A percentile compares a stretch with the other conserved stretches of the same genome.
Conservation (phyloP, 2,888 invertebrate species). For the Drosophila multiciliata region DNA sequence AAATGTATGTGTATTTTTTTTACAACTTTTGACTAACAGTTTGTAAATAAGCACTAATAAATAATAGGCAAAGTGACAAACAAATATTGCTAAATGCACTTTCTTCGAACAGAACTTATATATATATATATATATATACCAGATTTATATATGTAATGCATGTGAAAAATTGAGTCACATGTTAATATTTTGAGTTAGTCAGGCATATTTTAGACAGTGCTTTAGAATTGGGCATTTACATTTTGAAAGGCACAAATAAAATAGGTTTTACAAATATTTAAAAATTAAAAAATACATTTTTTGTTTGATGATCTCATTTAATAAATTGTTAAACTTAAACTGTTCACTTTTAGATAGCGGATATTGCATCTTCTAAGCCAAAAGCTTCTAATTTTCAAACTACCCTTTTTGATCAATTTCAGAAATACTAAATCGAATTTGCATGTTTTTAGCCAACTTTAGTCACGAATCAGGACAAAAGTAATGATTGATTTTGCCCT, state of each 20-base stretch:
- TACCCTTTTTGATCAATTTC: background rate
- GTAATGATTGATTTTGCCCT: background rate
- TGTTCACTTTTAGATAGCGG: background rate
- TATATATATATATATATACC: background rate
- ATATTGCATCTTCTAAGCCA: background rate
- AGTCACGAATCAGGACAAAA: background rate
- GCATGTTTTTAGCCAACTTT: background rate
- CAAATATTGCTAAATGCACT: background rate
- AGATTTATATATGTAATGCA: background rate
- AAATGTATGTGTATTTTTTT: background rate
- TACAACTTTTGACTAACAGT: background rate
- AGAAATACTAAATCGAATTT: background rate
- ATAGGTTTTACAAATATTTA: background rate
- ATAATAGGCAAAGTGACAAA: background rate
- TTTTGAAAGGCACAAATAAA: background rate
- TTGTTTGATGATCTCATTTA: background rate
- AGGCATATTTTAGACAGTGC: background rate
- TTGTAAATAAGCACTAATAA: background rate
- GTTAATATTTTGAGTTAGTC: background rate
- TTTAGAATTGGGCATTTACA: background rate
- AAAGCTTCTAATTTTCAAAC: background rate
- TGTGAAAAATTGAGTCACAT: background rate
- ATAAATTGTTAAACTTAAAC: background rate
- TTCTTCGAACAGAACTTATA: background rate
- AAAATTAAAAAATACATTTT: too few relatives aligned